Percentiles rank a stretch among this genome's conserved stretches.
phyloP scores from a whole-genome alignment of 2,113 vertebrate genomes.

The Heloderma charlesbogerti region DNA sequence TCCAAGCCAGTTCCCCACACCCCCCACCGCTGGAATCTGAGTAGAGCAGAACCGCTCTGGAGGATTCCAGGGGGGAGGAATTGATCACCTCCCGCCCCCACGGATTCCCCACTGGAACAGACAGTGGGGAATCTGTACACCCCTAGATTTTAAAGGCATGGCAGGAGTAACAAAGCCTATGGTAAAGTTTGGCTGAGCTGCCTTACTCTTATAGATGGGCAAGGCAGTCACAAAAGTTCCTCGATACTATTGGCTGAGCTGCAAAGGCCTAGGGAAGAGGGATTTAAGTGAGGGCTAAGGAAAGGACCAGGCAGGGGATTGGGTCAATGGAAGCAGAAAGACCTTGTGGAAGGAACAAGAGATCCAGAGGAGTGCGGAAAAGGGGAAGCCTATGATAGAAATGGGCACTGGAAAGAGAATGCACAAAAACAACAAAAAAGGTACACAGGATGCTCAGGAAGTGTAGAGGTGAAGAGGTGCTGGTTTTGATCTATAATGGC shows the following conservation, averaged over 20 bases:
- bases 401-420: neutral
- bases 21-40: too few species aligned
- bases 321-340: neutral
- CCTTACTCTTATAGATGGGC: neutral
- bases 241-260: neutral
- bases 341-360: neutral
- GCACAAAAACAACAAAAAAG: neutral
- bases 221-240: neutral
- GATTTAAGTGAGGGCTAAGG: too few species aligned
- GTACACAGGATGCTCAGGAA: neutral
- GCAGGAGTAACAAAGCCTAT: neutral
- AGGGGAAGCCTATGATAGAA: neutral
- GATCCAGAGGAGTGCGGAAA: neutral
- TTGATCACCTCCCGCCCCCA: too few species aligned
- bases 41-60: too few species aligned
- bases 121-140: too few species aligned
- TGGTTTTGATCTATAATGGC: too few species aligned
- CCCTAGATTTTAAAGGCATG: neutral
- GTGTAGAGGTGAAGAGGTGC: neutral
- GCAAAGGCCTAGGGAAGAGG: neutral
- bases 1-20: too few species aligned
- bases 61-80: too few species aligned
- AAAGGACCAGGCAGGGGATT: too few species aligned
- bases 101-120: too few species aligned
- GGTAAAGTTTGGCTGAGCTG: neutral